Base-by-base conservation (phyloP, 2,888 invertebrate genomes). In the Leucophora obtusa region DNA sequence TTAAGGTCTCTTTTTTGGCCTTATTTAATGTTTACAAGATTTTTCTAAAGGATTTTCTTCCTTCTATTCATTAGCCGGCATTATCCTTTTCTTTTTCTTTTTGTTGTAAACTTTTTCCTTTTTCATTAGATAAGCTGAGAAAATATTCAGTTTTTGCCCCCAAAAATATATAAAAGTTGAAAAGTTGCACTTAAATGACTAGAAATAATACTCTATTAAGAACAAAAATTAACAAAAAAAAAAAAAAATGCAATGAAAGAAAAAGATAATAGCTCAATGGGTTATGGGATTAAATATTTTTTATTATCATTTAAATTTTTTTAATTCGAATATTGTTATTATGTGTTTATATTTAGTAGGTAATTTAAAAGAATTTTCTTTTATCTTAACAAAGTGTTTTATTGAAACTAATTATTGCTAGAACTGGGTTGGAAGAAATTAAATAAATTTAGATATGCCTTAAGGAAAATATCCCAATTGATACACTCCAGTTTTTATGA, bases 31-130 rank as follows among this genome's bases (percentile, higher is more conserved):
- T 18, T 66, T 33, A 47, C n/a, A 11, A 38, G 38, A 38, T 38
- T 38, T 28, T 38, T 38, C 38, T 11, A 51, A 58, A 65, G 51
- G 59, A 38, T 24, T 24, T 43, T 58, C 24, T 58, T 50, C 50
- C 38, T 66, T 33, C 15, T 75, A 69, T 63, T 69, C 62, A 75
- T 75, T 75, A 62, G 62, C 50, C 24, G 14, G 56, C 58, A 56
- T 75, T 69, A 75, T 75, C 63, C 56, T 50, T 53, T 75, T n/a
- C 53, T 53, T 47, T 15, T 75, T 58, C 56, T 50, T 53, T 75
- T n/a, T 59, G 43, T 47, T 15, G 38, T 53, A 18, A 24, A 14
- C 6, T 68, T 56, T 24, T 14, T 35, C 21, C 35, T 51, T 15
- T 21, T 62, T 62, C 74, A 56, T 63, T 62, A 69, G 69, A 69